A percentile compares a stretch with the other conserved stretches of the same genome.
Evolutionary conservation across 2,113 vertebrate species (phyloP).

Genomic region (Crocuta crocuta): DNA sequence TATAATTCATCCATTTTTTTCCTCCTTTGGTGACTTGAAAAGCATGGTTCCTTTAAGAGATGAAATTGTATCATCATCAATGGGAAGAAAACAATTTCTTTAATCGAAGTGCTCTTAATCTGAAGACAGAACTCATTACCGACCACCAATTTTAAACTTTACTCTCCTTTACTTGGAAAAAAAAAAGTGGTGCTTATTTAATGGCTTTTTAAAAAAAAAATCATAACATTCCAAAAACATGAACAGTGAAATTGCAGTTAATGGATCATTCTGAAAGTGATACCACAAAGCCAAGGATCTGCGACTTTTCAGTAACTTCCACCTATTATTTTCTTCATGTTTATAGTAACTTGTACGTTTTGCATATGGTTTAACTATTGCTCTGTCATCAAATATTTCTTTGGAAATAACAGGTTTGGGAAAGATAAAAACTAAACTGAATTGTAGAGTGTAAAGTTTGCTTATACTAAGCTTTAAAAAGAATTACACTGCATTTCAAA

Average conservation of each 20-base stretch:
- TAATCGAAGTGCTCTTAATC: conserved; percentile 3
- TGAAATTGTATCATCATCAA: background rate
- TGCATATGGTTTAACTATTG: background rate
- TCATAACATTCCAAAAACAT: conserved; percentile 31
- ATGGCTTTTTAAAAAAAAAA: conserved; percentile 29
- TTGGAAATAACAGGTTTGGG: conserved; percentile 12
- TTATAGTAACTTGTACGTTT: background rate
- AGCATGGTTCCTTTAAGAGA: background rate
- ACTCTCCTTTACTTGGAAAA: conserved; percentile 45
- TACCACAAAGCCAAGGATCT: conserved; percentile 28
- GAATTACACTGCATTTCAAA: background rate
- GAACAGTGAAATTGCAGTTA: background rate
- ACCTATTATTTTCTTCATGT: background rate
- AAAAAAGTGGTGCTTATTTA: conserved; percentile 20
- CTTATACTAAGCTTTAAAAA: background rate
- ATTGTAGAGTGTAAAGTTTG: background rate
- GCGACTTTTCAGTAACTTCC: conserved; percentile 28
- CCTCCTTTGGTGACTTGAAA: conserved; percentile 71
- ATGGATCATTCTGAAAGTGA: conserved; percentile 23
- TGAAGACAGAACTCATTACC: conserved; percentile 49
- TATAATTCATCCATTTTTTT: conserved; percentile 29
- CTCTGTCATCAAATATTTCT: background rate
- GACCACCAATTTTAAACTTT: conserved; percentile 13
- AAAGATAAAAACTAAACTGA: background rate
- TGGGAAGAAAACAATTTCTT: background rate